Evolutionary conservation across 2,888 invertebrate species (phyloP).

Genomic region (Venusia cambrica): DNA sequence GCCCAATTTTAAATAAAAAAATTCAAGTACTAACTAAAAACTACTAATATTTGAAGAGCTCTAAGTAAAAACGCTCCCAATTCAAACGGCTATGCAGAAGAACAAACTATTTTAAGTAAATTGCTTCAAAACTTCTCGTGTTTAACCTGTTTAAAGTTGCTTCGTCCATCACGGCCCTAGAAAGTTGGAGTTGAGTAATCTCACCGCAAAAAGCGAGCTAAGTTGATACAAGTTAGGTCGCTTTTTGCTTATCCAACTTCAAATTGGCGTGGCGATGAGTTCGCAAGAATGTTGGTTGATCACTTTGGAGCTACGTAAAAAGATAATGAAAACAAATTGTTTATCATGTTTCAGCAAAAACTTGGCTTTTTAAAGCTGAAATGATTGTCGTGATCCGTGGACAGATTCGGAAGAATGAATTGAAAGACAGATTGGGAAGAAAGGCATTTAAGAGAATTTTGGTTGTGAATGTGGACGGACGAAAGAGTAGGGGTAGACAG

Average conservation of each 20-base stretch:
- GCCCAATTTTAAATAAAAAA: too few species aligned
- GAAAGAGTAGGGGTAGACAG: too few species aligned
- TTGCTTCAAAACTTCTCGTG: slow-evolving; percentile 9
- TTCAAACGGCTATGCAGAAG: slow-evolving; percentile 1
- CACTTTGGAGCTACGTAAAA: slow-evolving; percentile 20
- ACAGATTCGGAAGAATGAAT: too few species aligned
- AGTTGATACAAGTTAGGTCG: slow-evolving; percentile 17
- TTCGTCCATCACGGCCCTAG: slow-evolving; percentile 16
- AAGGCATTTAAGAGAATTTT: too few species aligned
- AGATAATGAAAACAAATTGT: slow-evolving; percentile 21
- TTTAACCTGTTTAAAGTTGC: slow-evolving; percentile 21
- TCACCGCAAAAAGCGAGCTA: slow-evolving; percentile 21
- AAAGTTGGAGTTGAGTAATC: slow-evolving; percentile 15
- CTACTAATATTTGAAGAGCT: too few species aligned
- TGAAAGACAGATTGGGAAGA: too few species aligned
- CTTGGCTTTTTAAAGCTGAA: too few species aligned
- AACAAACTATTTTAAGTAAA: slow-evolving; percentile 18
- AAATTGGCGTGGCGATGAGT: slow-evolving; percentile 22
- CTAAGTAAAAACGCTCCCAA: slow-evolving; percentile 4
- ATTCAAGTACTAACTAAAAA: too few species aligned
- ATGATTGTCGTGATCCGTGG: too few species aligned
- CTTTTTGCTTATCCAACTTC: slow-evolving; percentile 18
- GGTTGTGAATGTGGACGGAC: too few species aligned
- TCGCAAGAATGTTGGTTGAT: slow-evolving; percentile 20
- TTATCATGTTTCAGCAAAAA: slow-evolving; percentile 3